Base-by-base conservation (phyloP, 1,140 invertebrate species). In the Pseudomyrmex cubaensis region DNA sequence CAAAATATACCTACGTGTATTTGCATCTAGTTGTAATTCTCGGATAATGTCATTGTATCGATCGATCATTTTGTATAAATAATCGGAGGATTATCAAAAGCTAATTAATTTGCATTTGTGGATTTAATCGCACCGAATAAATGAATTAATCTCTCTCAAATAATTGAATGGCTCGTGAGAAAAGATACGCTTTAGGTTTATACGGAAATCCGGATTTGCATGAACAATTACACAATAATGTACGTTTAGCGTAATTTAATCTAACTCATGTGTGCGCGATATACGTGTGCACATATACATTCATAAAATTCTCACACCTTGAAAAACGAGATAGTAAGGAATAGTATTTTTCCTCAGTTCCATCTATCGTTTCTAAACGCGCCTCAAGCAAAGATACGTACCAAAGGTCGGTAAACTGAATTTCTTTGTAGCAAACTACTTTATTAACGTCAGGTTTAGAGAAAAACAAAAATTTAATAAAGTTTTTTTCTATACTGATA, bases 61-160 rank as follows among this genome's bases (percentile, higher is more conserved):
- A 87, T 87, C 66, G 50, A 52, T 63, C n/a, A 52, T 48, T 35
- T 54, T 35, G 63, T 84, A 86, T 89, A 85, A 84, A 88, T 89
- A 88, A 87, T 86, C 83, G 85, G 67, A 73, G 69, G 87, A 75
- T 61, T 82, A 89, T 87, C 70, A 83, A 85, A 86, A 86, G 83
- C 85, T 86, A 86, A 87, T 90, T 87, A 90, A 87, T 89, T 59
- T 67, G 85, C 82, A 84, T 87, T 83, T 46, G 75, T 56, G 63
- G 70, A 90, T 85, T 35, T 87, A 90, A 89, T 83, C 83, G 72
- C 52, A 48, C 75, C 75, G 57, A 82, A 64, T 85, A 76, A 75
- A 85, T 72, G 82, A 85, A 85, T 84, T 83, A 78, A 83, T 85
- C 35, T 35, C 35, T 35, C 35, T 35, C 63, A 73, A 82, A 75